Percentiles rank a stretch among this genome's conserved stretches.
Evolutionary conservation across 2,113 vertebrate genomes (phyloP).

Genomic region (Isichthys henryi): DNA sequence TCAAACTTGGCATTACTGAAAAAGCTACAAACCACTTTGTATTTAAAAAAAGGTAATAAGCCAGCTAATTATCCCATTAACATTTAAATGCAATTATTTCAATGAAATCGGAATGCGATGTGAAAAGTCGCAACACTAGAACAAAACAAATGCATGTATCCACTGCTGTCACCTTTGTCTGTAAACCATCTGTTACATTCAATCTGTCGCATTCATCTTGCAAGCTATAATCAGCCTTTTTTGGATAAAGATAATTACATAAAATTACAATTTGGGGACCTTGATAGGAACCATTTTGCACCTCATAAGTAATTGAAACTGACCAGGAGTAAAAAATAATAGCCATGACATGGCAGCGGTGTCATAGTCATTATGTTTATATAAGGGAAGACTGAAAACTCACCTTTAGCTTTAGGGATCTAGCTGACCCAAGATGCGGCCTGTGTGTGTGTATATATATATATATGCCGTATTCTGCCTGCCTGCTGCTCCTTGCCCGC

Average conservation of each 20-base stretch:
- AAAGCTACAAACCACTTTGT: not conserved
- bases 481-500: too few relatives aligned
- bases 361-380: not conserved
- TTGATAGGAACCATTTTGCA: not conserved
- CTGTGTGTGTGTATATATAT: too few relatives aligned
- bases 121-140: not conserved
- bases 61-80: not conserved
- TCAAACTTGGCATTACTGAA: not conserved
- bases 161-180: not conserved
- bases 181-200: not conserved
- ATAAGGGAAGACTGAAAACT: not conserved
- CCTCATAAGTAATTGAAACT: not conserved
- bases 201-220: not conserved
- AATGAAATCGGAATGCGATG: not conserved
- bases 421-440: not conserved
- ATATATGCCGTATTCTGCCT: too few relatives aligned
- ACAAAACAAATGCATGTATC: not conserved
- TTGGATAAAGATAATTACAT: not conserved
- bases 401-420: not conserved
- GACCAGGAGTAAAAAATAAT: not conserved
- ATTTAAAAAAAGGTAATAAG: not conserved
- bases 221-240: not conserved
- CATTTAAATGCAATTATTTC: not conserved
- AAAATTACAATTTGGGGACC: not conserved
- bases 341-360: not conserved